A percentile compares a stretch with the other conserved stretches of the same genome.
These are phyloP conservation scores for Eulemur albifrons DNA, from an alignment of 2,797 vertebrate species.

Conservation along the genomic window DNA sequence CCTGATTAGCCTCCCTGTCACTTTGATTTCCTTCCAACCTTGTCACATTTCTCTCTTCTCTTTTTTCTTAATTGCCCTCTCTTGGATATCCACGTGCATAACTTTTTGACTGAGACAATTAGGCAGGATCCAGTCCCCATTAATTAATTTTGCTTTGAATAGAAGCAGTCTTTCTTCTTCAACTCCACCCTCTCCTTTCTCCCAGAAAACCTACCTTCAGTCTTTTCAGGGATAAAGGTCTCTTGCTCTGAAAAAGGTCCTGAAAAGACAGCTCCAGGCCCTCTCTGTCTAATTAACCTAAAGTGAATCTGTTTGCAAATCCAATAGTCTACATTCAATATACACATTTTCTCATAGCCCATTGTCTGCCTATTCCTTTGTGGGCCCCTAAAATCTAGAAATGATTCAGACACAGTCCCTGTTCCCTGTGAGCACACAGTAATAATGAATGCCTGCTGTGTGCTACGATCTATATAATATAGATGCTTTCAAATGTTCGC, in stretches of 20 bases:
- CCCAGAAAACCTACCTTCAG: background rate
- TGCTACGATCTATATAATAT: background rate
- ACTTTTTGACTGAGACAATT: conserved; percentile 12
- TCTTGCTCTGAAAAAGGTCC: conserved; percentile 21
- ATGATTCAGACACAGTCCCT: background rate
- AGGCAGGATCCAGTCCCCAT: background rate
- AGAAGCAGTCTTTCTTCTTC: background rate
- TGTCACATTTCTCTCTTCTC: conserved; percentile 1
- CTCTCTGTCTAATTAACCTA: background rate
- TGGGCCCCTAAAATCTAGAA: background rate
- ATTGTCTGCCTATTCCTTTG: background rate
- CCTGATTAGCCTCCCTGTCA: conserved; percentile 36
- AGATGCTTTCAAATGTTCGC: background rate
- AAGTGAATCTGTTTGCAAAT: background rate
- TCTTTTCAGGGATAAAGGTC: background rate
- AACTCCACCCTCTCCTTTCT: background rate
- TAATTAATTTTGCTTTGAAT: conserved; percentile 27
- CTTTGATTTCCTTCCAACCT: conserved; percentile 49
- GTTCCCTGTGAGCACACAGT: background rate
- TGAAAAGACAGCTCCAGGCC: conserved; percentile 50
- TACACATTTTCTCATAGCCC: background rate
- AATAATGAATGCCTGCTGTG: background rate
- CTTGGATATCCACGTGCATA: background rate
- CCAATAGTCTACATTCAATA: background rate
- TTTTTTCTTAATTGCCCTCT: background rate